These are phyloP conservation scores for Cyaniris semiargus DNA, from an alignment of 2,888 invertebrate species.

Conservation along the genomic window DNA sequence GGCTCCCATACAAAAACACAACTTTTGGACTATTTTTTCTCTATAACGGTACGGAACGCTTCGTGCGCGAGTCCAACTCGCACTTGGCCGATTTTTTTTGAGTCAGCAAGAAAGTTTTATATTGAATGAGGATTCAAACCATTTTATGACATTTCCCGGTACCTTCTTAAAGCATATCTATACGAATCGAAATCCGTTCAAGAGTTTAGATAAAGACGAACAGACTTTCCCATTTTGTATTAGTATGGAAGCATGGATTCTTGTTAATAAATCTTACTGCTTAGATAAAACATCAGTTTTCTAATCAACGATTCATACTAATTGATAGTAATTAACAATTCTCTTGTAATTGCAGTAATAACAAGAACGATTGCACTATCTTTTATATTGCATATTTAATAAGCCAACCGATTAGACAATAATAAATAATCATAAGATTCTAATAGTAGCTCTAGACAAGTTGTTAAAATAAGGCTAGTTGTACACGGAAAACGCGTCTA, in stretches of 20 bases:
- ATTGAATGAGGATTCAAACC: no score
- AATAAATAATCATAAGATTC: neutral
- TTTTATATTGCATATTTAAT: conserved; percentile 2
- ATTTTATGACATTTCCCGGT: no score
- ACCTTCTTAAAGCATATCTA: neutral
- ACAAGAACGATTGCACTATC: conserved; percentile 1
- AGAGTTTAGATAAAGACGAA: neutral
- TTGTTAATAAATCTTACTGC: neutral
- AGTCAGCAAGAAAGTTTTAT: no score
- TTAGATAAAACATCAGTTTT: neutral
- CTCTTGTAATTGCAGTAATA: neutral
- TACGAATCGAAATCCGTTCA: neutral
- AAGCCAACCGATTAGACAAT: neutral
- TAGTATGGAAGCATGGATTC: neutral
- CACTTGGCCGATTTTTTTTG: no score
- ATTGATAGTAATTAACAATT: neutral
- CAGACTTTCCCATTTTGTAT: neutral
- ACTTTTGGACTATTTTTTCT: no score
- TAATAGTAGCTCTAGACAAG: neutral
- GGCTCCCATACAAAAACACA: no score
- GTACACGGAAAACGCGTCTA: neutral
- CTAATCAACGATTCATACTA: neutral
- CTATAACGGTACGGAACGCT: no score
- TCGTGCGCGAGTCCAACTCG: no score
- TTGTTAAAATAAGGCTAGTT: conserved; percentile 2